Evolutionary conservation across 2,113 vertebrate genomes (phyloP), one percentile per base, ranked within the genome.

Genomic region (Pardalotus punctatus): DNA sequence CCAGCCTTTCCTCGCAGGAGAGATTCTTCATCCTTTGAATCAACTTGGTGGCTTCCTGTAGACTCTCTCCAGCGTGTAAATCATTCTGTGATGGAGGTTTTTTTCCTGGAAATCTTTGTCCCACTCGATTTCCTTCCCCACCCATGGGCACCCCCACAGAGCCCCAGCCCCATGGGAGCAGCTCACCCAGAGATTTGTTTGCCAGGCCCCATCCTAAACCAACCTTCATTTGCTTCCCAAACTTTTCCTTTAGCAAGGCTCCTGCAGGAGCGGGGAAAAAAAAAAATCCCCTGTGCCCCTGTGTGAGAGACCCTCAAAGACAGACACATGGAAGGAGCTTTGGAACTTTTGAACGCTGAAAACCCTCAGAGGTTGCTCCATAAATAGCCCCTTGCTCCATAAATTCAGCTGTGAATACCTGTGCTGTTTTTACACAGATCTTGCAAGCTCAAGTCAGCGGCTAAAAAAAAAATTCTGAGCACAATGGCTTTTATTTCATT

Each of bases 391-490:
- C n/a, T 18, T 95, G 86, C 88, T 81, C 95, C 91, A 81, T 62
- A 96, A 97, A 93, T 83, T 96, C 95, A 95, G 85, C 91, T 79
- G 64, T 76, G 91, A 90, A 81, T 95, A 88, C 87, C 96, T 86
- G 85, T 93, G 79, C 90, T 84, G 61, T 43, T 95, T 90, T 92
- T 93, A 86, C 74, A 91, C 48, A 83, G 67, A 86, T 86, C 76
- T 62, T 65, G 73, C 89, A 78, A 86, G 82, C 87, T 96, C 81
- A 83, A 90, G 83, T 93, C 93, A 80, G 56, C 83, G 94, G 80
- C 83, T 97, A 95, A 97, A 96, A 97, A 97, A 97, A 97, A 96
- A 94, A 69, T 77, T 74, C 83, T 19, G 66, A 95, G 92, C 74
- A 96, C 91, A 91, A 93, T 92, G 91, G 42, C 74, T 96, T 97